Evolutionary conservation across 2,113 vertebrate genomes (phyloP).

Genomic region (Microtus oregoni): DNA sequence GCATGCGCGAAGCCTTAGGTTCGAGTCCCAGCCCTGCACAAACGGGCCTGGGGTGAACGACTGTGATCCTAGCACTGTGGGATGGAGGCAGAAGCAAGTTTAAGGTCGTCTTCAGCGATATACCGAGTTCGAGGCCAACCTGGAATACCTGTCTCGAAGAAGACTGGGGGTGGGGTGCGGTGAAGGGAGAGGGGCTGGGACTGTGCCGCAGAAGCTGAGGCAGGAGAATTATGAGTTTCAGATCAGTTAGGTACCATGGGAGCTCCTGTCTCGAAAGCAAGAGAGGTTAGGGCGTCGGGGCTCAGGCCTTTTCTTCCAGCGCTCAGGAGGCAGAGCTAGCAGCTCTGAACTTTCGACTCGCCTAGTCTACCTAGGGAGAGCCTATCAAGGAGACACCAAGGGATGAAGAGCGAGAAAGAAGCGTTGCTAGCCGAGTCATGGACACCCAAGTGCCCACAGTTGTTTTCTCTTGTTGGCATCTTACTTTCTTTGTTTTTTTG

Average conservation of each 20-base stretch:
- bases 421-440: fast-evolving
- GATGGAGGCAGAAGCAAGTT: neutral
- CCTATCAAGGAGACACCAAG: neutral
- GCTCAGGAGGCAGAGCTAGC: neutral
- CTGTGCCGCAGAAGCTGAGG: neutral
- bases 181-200: neutral
- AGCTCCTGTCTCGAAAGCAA: neutral
- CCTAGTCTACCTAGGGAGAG: neutral
- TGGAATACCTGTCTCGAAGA: neutral
- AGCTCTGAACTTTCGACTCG: neutral
- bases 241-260: neutral
- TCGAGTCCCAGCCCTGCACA: neutral
- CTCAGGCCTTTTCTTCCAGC: neutral
- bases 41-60: neutral
- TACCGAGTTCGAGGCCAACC: neutral
- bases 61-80: neutral
- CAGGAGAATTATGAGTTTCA: neutral
- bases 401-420: neutral
- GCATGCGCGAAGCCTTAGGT: neutral
- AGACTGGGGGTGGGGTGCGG: too few relatives aligned
- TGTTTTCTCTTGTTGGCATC: neutral
- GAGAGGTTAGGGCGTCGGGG: neutral
- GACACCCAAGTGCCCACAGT: fast-evolving
- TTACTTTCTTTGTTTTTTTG: neutral
- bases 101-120: neutral